phyloP scores from a whole-genome alignment of 2,113 vertebrate genomes.

The Colossoma macropomum region DNA sequence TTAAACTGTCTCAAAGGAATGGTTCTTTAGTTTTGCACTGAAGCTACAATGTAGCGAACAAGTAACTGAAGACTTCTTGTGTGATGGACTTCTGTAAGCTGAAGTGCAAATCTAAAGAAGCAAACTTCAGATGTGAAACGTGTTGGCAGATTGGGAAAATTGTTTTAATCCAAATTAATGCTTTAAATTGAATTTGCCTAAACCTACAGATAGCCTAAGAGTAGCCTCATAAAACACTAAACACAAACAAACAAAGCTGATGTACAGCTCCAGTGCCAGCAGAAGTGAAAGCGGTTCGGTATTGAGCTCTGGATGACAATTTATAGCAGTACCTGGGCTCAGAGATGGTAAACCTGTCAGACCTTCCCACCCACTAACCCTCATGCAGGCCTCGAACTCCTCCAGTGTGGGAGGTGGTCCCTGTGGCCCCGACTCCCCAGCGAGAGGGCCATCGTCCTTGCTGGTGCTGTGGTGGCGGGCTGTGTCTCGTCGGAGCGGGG shows the following conservation, averaged over 20 bases:
- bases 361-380: neutral
- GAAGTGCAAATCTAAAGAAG: too few species aligned
- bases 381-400: neutral
- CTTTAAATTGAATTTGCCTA: neutral
- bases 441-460: conserved; percentile 57
- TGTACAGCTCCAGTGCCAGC: neutral
- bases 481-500: conserved; percentile 61
- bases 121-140: too few species aligned
- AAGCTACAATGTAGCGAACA: too few species aligned
- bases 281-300: neutral
- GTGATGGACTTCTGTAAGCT: too few species aligned
- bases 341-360: conserved; percentile 6
- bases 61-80: too few species aligned
- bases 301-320: conserved; percentile 22
- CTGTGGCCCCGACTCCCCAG: conserved; percentile 26
- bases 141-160: neutral
- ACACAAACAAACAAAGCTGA: conserved; percentile 4
- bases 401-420: conserved; percentile 17
- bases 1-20: too few species aligned
- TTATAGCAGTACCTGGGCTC: conserved; percentile 45
- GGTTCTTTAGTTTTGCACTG: too few species aligned
- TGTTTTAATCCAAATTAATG: neutral
- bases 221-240: neutral
- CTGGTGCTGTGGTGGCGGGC: conserved; percentile 11
- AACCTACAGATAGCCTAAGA: neutral